phyloP scores from a whole-genome alignment of 2,888 invertebrate genomes.

The Halocaridina rubra region DNA sequence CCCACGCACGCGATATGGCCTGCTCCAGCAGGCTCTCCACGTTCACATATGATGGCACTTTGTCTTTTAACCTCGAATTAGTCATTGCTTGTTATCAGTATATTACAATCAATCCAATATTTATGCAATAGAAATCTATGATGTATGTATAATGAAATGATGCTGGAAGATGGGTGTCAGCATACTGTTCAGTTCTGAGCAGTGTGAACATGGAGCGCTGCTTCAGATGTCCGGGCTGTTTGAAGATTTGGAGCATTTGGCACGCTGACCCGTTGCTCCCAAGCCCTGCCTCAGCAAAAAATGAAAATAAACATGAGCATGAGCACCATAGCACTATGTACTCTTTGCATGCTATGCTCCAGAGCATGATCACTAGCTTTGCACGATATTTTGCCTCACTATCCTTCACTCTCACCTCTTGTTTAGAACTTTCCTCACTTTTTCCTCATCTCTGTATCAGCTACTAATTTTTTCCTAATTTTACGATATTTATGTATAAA shows the following conservation, averaged over 20 bases:
- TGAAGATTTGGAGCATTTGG: constrained; percentile 61
- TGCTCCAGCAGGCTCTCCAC: constrained; percentile 51
- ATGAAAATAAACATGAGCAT: no score
- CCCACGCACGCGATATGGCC: constrained; percentile 53
- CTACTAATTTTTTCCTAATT: constrained; percentile 24
- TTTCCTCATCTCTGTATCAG: no score
- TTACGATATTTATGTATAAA: constrained; percentile 26
- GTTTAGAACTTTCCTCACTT: constrained; percentile 12
- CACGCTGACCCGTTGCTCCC: constrained; percentile 61
- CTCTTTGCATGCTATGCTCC: constrained; percentile 26
- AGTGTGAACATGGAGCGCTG: constrained; percentile 58
- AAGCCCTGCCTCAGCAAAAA: constrained; percentile 58
- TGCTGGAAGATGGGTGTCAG: background rate
- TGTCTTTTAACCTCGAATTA: background rate
- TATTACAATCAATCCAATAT: no score
- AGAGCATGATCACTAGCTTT: no score
- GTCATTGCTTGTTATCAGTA: no score
- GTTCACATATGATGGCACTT: constrained; percentile 51
- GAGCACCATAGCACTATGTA: constrained; percentile 27
- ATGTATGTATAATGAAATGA: no score
- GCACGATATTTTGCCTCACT: constrained; percentile 18
- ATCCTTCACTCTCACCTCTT: background rate
- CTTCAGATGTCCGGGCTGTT: constrained; percentile 57
- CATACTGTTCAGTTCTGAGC: background rate
- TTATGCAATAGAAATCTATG: no score